Evolutionary conservation across 1,140 invertebrate species (phyloP).

Genomic region (Catajapyx aquilonaris): DNA sequence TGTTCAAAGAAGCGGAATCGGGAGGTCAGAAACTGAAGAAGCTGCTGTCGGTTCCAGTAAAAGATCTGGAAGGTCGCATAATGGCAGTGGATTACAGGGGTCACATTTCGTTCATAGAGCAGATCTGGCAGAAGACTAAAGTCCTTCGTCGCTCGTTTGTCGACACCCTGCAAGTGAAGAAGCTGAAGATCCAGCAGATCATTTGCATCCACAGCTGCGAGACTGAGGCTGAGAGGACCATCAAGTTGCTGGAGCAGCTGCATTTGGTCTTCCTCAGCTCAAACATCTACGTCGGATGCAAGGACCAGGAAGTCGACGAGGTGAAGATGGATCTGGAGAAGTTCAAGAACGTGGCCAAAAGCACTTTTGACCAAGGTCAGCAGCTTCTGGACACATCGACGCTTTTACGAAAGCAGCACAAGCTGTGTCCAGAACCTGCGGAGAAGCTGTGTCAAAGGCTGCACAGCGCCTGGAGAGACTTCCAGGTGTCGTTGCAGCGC

Average conservation of each 20-base stretch:
- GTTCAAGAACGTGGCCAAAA: no score
- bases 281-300: no score
- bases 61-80: constrained; percentile 22
- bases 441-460: background rate
- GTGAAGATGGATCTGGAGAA: no score
- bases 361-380: background rate
- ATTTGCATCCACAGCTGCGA: background rate
- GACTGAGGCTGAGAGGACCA: no score
- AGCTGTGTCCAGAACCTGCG: background rate
- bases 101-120: background rate
- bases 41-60: constrained; percentile 22
- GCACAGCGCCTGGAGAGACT: background rate
- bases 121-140: background rate
- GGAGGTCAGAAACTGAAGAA: constrained; percentile 23
- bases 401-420: background rate
- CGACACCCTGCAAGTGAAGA: background rate
- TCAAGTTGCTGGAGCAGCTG: no score
- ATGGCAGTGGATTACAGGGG: constrained; percentile 20
- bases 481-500: background rate
- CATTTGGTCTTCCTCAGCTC: no score
- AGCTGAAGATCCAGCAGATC: background rate
- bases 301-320: no score
- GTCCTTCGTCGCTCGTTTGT: background rate
- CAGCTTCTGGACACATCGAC: background rate
- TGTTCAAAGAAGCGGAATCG: no score